Base-by-base conservation (phyloP, 2,113 vertebrate genomes). In the Nycticryphes semicollaris region DNA sequence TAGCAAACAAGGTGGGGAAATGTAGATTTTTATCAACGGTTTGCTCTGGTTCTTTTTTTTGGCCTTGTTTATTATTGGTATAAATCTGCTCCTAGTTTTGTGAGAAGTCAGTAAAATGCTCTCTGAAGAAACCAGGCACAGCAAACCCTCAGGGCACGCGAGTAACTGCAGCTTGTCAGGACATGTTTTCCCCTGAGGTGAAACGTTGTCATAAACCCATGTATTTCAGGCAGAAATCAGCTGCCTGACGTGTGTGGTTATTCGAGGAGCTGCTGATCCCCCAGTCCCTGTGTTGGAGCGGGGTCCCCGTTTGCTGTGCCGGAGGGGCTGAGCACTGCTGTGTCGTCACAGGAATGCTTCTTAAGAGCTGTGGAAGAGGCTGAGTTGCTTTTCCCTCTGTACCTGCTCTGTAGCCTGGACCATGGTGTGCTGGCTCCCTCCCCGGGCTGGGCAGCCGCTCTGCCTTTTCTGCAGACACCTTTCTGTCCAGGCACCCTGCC, bases 191-290 rank as follows among this genome's bases (percentile, higher is more conserved):
- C 66, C 63, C 59, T 8, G 15, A 28, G 81, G 87, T 54, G 94
- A 81, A 47, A 57, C 80, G 19, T 31, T 73, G 66, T 51, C 60
- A 70, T 77, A 96, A 94, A 69, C 92, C 53, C 68, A 33, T 33
- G 80, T 35, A 48, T 63, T 96, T 37, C 67, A 41, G 87, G 87
- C 74, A 89, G 89, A n/a, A 94, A 83, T 60, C 70, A 31, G 85
- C 31, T 27, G 47, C 82, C 70, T 74, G 88, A 15, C 2, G 14
- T 28, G 20, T 10, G 68, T 12, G 5, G 31, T 82, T 62, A 0
- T 21, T 57, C 3, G 1, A 12, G 19, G 90, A 67, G 64, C 78
- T 0, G 5, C 68, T 27, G 77, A 21, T 56, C 27, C 4, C 3
- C 60, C 47, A 0, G 59, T 7, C 39, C 70, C 66, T 6, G 7